Evolutionary conservation across 2,797 vertebrate genomes (phyloP).

Genomic region (Psittacula echo): DNA sequence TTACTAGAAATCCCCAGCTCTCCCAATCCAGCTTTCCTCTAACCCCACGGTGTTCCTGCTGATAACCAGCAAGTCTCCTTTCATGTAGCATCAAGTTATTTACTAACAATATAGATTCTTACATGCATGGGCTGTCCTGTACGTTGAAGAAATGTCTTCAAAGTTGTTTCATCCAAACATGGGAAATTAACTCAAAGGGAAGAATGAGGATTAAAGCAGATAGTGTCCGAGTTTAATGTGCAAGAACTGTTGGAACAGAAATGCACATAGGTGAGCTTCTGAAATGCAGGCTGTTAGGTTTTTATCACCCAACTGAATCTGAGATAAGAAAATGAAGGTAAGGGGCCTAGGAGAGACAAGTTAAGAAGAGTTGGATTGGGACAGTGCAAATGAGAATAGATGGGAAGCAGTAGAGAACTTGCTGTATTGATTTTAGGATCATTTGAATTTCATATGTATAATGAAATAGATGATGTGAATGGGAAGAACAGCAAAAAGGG

Average conservation of each 20-base stretch:
- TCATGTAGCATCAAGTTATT: not conserved
- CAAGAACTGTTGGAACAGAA: not conserved
- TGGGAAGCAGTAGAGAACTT: not conserved
- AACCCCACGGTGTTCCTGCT: not conserved
- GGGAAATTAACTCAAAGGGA: not conserved
- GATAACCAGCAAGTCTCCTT: not conserved
- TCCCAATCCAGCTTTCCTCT: not conserved
- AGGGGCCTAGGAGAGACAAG: not conserved
- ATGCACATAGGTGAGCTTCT: not conserved
- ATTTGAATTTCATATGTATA: not conserved
- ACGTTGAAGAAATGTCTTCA: not conserved
- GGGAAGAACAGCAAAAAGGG: not conserved
- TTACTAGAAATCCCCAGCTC: not conserved
- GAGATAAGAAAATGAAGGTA: not conserved
- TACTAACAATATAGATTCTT: rapidly evolving
- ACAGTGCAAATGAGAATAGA: not conserved
- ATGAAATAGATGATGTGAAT: not conserved
- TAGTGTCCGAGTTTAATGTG: not conserved
- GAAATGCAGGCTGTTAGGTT: not conserved
- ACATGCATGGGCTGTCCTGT: rapidly evolving
- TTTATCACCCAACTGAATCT: not conserved
- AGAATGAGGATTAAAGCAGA: not conserved
- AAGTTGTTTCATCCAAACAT: not conserved
- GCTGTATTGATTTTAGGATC: not conserved
- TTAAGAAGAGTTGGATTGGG: not conserved